These are phyloP conservation scores for Eulemur rufifrons DNA, from an alignment of 2,113 vertebrate species.

Conservation along the genomic window DNA sequence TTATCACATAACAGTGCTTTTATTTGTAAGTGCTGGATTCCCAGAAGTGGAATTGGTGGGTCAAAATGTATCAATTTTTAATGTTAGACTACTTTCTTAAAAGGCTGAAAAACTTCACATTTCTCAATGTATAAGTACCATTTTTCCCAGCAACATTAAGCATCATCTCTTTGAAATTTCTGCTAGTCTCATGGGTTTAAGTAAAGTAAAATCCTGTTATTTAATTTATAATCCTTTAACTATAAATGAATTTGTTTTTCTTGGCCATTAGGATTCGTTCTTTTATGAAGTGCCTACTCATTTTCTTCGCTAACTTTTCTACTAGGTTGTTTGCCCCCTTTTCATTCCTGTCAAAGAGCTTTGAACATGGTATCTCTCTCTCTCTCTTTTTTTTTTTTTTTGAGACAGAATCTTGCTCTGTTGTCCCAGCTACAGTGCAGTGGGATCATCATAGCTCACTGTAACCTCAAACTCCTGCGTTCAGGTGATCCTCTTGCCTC, in stretches of 20 bases:
- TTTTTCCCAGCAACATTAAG: not conserved
- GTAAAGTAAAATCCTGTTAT: not conserved
- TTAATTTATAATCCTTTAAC: constrained; percentile 14
- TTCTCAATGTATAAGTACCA: not conserved
- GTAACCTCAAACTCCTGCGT: no score
- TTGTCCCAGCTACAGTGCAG: no score
- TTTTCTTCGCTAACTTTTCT: constrained; percentile 15
- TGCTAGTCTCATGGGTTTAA: not conserved
- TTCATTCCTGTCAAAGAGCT: constrained; percentile 24
- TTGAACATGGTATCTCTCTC: not conserved
- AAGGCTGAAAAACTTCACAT: constrained; percentile 34
- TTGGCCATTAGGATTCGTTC: constrained; percentile 17
- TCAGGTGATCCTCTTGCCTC: no score
- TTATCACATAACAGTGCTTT: not conserved
- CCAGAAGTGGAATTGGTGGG: constrained; percentile 7
- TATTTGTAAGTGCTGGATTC: not conserved
- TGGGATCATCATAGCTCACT: no score
- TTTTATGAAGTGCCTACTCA: not conserved
- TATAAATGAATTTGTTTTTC: not conserved
- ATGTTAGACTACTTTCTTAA: not conserved
- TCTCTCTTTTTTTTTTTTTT: no score
- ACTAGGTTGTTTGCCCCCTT: not conserved
- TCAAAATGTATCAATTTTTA: constrained; percentile 34
- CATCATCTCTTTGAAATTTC: constrained; percentile 8
- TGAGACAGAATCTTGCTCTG: no score